phyloP scores from a whole-genome alignment of 2,888 invertebrate genomes.

The Machimus rusticus region DNA sequence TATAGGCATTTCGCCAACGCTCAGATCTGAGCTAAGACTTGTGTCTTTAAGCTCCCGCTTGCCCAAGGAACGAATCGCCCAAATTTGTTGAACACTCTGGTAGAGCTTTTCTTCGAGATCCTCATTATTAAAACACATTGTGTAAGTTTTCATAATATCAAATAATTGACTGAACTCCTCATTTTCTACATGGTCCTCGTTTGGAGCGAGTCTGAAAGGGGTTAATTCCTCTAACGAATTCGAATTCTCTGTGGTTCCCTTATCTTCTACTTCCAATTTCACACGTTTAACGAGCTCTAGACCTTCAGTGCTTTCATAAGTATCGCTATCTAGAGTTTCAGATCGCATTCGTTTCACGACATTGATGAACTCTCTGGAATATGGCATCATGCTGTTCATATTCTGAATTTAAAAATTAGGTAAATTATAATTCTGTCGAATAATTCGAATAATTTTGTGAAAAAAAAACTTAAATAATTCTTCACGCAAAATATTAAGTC shows the following conservation, averaged over 20 bases:
- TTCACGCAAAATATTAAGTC: not conserved
- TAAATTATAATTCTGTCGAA: not conserved
- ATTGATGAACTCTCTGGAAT: not conserved
- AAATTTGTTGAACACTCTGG: constrained; percentile 18
- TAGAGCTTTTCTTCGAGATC: constrained; percentile 28
- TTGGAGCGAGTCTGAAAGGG: not conserved
- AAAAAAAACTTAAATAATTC: not conserved
- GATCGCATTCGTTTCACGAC: constrained; percentile 56
- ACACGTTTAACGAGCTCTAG: constrained; percentile 52
- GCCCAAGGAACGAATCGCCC: constrained; percentile 29
- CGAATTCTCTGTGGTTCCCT: constrained; percentile 26
- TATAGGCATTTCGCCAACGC: not conserved
- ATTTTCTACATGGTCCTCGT: constrained; percentile 45
- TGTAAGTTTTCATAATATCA: constrained; percentile 55
- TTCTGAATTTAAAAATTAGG: not conserved
- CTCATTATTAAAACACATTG: constrained; percentile 52
- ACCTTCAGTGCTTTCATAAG: constrained; percentile 48
- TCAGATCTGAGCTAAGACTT: not conserved
- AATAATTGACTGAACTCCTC: constrained; percentile 55
- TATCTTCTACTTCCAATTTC: constrained; percentile 53
- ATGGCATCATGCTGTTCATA: not conserved
- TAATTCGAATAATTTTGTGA: not conserved
- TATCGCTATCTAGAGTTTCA: constrained; percentile 57
- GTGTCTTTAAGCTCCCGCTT: not conserved
- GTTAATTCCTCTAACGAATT: not conserved